Evolutionary conservation across 2,113 vertebrate species (phyloP).

Genomic region (Fulmarus glacialis): DNA sequence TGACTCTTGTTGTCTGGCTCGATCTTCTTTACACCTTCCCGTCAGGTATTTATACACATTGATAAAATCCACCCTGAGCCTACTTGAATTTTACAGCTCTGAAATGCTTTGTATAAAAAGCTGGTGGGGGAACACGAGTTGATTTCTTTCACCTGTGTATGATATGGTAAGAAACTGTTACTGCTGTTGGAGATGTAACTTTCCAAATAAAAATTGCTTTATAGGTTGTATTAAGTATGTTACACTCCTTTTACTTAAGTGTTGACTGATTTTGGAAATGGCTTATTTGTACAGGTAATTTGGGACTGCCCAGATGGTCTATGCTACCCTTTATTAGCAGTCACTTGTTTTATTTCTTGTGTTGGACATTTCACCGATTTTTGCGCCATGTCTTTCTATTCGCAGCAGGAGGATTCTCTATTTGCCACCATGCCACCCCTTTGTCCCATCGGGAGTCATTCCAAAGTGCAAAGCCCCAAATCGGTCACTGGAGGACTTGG

Average conservation of each 20-base stretch:
- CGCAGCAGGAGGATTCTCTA: slow-evolving; percentile 82
- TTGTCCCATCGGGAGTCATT: slow-evolving; percentile 85
- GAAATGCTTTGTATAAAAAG: not conserved
- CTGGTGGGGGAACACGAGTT: not conserved
- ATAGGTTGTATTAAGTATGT: not conserved
- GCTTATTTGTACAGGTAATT: not conserved
- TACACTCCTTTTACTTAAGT: not conserved
- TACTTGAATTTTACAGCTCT: not conserved
- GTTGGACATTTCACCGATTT: not conserved
- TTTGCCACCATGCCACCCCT: slow-evolving; percentile 87
- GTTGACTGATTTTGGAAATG: not conserved
- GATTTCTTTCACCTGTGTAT: not conserved
- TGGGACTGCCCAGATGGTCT: not conserved
- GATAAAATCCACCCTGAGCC: not conserved
- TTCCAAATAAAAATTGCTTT: not conserved
- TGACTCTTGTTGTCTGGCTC: not conserved
- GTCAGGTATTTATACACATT: not conserved
- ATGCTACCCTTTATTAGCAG: not conserved
- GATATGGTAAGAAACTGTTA: not conserved
- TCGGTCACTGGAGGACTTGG: slow-evolving; percentile 81
- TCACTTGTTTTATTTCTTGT: not conserved
- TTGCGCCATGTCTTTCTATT: not conserved
- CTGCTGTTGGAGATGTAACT: not conserved
- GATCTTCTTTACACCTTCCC: not conserved
- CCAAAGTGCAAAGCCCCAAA: slow-evolving; percentile 84